These are phyloP conservation scores for Scaptodrosophila lebanonensis DNA, from an alignment of 1,140 invertebrate genomes.

Conservation along the genomic window DNA sequence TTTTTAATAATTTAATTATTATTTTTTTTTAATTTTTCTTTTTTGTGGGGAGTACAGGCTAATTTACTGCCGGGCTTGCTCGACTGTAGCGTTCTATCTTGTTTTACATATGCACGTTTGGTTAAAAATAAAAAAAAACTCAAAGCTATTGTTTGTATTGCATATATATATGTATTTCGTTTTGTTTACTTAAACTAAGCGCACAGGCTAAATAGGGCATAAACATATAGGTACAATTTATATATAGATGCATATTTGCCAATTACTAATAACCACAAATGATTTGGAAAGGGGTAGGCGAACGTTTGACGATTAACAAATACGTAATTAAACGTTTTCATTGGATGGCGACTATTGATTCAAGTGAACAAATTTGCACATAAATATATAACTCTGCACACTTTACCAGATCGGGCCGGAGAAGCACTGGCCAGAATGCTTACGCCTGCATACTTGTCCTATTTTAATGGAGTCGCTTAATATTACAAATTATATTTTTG, in stretches of 20 bases:
- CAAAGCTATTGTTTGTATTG: slow-evolving; percentile 36
- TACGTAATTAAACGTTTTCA: slow-evolving; percentile 18
- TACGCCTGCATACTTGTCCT: too few species aligned
- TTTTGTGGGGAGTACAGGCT: too few species aligned
- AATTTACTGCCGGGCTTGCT: too few species aligned
- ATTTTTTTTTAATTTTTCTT: too few species aligned
- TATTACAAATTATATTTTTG: slow-evolving; percentile 52
- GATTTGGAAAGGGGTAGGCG: slow-evolving; percentile 20
- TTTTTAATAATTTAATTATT: too few species aligned
- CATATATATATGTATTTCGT: slow-evolving; percentile 34
- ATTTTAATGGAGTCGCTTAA: slow-evolving; percentile 24
- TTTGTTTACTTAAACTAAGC: slow-evolving; percentile 48
- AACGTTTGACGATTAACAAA: slow-evolving; percentile 41
- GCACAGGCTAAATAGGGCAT: slow-evolving; percentile 38
- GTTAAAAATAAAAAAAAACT: too few species aligned
- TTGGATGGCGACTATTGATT: slow-evolving; percentile 12
- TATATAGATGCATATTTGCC: slow-evolving; percentile 9
- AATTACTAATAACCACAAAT: slow-evolving; percentile 7
- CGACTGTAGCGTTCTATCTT: too few species aligned
- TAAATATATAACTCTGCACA: too few species aligned
- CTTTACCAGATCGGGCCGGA: too few species aligned
- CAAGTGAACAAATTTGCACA: too few species aligned
- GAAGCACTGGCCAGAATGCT: too few species aligned
- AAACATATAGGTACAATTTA: slow-evolving; percentile 35
- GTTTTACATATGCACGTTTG: too few species aligned